Evolutionary conservation across 2,888 invertebrate species (phyloP).

Genomic region (Stenodera caucasica): DNA sequence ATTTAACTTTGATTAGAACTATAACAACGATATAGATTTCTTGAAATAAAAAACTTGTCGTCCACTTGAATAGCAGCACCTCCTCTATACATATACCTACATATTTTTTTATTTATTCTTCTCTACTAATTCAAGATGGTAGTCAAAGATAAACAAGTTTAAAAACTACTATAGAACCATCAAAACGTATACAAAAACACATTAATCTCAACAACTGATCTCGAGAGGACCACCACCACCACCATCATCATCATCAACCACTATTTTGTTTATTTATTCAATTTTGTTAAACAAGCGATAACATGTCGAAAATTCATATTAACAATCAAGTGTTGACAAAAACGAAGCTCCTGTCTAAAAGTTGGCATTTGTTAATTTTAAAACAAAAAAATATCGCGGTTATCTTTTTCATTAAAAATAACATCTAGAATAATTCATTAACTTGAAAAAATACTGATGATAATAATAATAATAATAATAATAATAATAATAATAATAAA

Average conservation of each 20-base stretch:
- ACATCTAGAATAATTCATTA: background rate
- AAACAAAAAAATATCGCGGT: too few species aligned
- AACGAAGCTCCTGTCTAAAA: background rate
- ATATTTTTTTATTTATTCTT: background rate
- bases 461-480: too few species aligned
- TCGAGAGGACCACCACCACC: constrained; percentile 6
- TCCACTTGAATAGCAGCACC: background rate
- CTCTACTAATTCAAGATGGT: constrained; percentile 21
- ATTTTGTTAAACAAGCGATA: background rate
- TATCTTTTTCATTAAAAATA: too few species aligned
- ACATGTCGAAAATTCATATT: background rate
- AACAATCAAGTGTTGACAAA: constrained; percentile 1
- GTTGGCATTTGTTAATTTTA: too few species aligned
- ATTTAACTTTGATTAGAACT: constrained; percentile 6
- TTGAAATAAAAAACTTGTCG: constrained; percentile 5
- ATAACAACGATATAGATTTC: constrained; percentile 8
- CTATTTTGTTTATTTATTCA: constrained; percentile 1
- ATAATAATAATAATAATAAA: too few species aligned
- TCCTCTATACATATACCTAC: background rate
- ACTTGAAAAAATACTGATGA: background rate
- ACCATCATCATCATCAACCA: background rate
- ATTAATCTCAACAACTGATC: constrained; percentile 29
- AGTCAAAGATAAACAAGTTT: constrained; percentile 37
- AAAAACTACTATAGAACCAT: constrained; percentile 39
- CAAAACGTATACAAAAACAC: constrained; percentile 36